Evolutionary conservation across 2,797 vertebrate species (phyloP).

Genomic region (Gobio occitaniae): DNA sequence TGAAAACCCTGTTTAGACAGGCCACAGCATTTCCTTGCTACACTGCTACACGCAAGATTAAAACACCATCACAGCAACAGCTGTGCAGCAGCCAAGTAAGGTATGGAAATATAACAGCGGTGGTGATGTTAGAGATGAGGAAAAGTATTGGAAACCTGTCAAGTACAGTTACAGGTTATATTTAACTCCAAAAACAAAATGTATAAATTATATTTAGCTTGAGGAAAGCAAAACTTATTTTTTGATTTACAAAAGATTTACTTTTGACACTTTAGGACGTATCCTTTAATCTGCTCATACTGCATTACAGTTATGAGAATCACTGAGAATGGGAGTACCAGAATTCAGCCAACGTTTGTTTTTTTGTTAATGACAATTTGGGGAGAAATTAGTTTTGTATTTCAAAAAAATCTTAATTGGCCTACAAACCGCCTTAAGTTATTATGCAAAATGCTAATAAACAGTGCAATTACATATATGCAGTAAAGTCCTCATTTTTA

Average conservation of each 20-base stretch:
- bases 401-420: background rate
- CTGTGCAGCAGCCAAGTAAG: slow-evolving; percentile 49
- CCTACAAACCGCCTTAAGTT: background rate
- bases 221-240: background rate
- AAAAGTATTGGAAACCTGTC: background rate
- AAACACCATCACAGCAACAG: slow-evolving; percentile 57
- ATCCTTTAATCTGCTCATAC: background rate
- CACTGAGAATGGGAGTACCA: background rate
- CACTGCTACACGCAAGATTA: background rate
- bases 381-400: background rate
- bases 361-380: background rate
- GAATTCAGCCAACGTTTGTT: too few species aligned
- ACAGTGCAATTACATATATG: background rate
- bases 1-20: slow-evolving; percentile 51
- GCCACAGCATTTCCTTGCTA: slow-evolving; percentile 49
- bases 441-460: background rate
- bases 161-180: background rate
- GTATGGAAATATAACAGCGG: slow-evolving; percentile 28
- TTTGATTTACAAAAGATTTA: background rate
- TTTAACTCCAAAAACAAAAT: background rate
- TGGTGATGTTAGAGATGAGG: background rate
- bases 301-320: background rate
- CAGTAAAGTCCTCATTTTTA: too few species aligned
- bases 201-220: background rate
- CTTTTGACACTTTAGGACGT: background rate